Conservation (phyloP, 2,888 invertebrate genomes). For the Malachius bipustulatus region DNA sequence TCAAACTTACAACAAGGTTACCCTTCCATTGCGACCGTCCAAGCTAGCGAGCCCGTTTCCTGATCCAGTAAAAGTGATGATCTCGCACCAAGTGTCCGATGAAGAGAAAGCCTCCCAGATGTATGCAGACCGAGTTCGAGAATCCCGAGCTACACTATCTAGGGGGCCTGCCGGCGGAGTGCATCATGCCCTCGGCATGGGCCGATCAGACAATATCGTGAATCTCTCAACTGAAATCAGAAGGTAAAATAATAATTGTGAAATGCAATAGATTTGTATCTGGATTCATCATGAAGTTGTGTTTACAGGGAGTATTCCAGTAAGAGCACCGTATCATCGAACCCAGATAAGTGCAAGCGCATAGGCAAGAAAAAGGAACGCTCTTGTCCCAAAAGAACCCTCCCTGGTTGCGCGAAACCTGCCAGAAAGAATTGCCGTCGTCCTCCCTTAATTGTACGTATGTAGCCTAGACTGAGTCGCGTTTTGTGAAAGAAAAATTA, state of each 20-base stretch:
- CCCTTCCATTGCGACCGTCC: constrained; percentile 28
- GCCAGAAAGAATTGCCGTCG: background rate
- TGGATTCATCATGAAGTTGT: no score
- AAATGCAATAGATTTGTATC: no score
- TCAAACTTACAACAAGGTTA: constrained; percentile 29
- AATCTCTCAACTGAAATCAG: no score
- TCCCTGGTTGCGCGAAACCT: background rate
- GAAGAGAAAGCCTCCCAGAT: constrained; percentile 34
- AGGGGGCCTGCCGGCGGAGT: no score
- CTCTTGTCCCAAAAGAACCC: background rate
- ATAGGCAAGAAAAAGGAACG: background rate
- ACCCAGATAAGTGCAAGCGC: background rate
- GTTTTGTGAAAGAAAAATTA: background rate
- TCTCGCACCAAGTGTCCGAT: constrained; percentile 32
- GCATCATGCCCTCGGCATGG: no score
- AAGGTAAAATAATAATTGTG: no score
- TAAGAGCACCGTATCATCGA: no score
- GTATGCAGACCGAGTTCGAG: constrained; percentile 31
- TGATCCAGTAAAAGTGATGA: constrained; percentile 33
- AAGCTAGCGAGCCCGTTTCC: constrained; percentile 34
- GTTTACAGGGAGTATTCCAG: no score
- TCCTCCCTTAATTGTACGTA: background rate
- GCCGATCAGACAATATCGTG: no score
- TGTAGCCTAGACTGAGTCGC: background rate
- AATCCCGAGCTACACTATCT: no score